Percentiles rank a stretch among this genome's conserved stretches.
Conservation (phyloP, 2,888 invertebrate genomes). For the Plagiodera versicolora region DNA sequence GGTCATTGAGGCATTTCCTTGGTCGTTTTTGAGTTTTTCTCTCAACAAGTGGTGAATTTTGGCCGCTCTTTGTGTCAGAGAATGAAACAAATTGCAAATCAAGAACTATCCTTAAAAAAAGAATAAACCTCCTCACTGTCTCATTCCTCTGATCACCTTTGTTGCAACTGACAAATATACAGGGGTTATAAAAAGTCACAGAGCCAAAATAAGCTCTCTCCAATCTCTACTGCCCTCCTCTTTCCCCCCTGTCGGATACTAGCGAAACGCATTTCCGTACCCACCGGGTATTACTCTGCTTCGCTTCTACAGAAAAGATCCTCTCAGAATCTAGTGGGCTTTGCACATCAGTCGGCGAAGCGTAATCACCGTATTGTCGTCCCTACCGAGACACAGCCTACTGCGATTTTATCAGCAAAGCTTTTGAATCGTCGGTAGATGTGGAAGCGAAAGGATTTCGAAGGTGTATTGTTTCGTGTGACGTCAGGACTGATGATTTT, state of each 20-base stretch:
- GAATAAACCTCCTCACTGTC: no score
- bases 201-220: no score
- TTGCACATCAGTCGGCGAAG: slow-evolving; percentile 47
- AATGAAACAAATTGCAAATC: no score
- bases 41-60: no score
- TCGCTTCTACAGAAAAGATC: slow-evolving; percentile 43
- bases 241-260: neutral
- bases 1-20: no score
- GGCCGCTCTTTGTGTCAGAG: no score
- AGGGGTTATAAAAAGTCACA: no score
- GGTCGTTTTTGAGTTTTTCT: no score
- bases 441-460: neutral
- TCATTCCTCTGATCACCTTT: no score
- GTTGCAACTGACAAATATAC: no score
- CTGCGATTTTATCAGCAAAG: slow-evolving; percentile 39
- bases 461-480: slow-evolving; percentile 6
- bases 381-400: slow-evolving; percentile 17
- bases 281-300: slow-evolving; percentile 36
- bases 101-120: no score
- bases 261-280: neutral
- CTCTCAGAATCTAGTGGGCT: slow-evolving; percentile 43
- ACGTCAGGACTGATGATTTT: neutral
- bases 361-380: slow-evolving; percentile 49
- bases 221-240: no score
- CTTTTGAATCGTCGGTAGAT: slow-evolving; percentile 34